A percentile compares a stretch with the other conserved stretches of the same genome.
These are phyloP conservation scores for Gymnobelideus leadbeateri DNA, from an alignment of 2,113 vertebrate species.

Conservation along the genomic window DNA sequence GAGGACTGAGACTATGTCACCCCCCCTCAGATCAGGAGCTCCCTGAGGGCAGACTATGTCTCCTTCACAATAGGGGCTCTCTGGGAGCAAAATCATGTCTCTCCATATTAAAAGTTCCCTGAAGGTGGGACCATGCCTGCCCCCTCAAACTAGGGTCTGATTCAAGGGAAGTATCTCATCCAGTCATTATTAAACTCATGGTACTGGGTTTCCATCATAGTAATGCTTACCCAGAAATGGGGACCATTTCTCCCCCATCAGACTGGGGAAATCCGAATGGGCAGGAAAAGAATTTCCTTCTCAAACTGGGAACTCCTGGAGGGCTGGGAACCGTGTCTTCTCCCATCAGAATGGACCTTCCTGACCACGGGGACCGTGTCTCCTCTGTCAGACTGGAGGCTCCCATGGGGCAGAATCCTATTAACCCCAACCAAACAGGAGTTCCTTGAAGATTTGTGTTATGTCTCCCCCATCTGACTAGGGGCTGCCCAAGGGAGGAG, in stretches of 20 bases:
- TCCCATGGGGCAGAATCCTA: not conserved
- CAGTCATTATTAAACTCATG: not conserved
- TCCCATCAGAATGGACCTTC: not conserved
- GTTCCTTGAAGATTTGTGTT: not conserved
- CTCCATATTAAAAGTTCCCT: not conserved
- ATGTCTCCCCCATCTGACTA: not conserved
- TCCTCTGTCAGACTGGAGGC: not conserved
- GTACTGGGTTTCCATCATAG: not conserved
- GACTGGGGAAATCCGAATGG: accelerated
- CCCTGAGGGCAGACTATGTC: not conserved
- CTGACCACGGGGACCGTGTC: not conserved
- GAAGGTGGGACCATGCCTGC: not conserved
- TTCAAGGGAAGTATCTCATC: not conserved
- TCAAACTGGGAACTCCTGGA: not conserved
- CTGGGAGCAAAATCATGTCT: not conserved
- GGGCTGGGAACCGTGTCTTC: accelerated
- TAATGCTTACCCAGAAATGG: not conserved
- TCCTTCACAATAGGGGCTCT: not conserved
- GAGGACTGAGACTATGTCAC: not conserved
- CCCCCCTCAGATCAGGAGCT: not conserved
- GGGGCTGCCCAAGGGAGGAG: not conserved
- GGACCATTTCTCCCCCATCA: not conserved
- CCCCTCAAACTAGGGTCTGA: not conserved
- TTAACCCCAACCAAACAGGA: not conserved
- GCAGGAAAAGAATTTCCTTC: accelerated